Evolutionary conservation across 2,888 invertebrate genomes (phyloP), one percentile per base, ranked within the genome.

Genomic region (Tenthredo notha): DNA sequence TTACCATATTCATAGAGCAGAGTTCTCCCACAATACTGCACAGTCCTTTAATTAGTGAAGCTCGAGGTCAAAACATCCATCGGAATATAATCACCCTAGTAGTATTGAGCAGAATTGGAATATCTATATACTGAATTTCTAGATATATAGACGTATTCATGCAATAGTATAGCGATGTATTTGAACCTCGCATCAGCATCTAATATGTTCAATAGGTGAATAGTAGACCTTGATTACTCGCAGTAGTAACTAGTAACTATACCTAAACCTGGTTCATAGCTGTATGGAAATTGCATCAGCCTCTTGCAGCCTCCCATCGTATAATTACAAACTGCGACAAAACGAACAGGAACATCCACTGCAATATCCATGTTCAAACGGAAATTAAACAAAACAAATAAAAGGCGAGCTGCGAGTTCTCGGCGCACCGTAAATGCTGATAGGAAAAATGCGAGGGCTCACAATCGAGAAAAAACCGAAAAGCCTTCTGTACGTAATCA

Each of bases 201-300:
- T 40, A 54, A 78, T 78, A 78, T 37, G 25, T 54, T 58, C 37
- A 37, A 80, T 61, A 21, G 80, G 7, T 61, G 58, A 61, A 61
- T 29, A 10, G 61, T 61, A 61, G 43, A 21, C 80, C 40, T 80
- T 80, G 61, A 80, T 80, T 80, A 61, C 80, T 54, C 29, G 58
- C 21, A 58, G 18, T 25, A 50, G 21, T 61, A 61, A 80, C 58
- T 25, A 29, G 37, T 61, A 61, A 80, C 58, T 25, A 61, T 18
- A 58, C 40, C 58, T 61, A 58, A 80, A 40, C 58, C 84, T 40
- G 58, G 75, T 84, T 75, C 84, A 50, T 15, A 58, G 25, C 25
- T 74, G 75, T 75, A 84, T 84, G 75, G 74, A 84, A 84, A 84
- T 84, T 74, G 47, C 47, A 21, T 40, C 72, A 58, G 50, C 74